These are phyloP conservation scores for Stenodema calcarata DNA, from an alignment of 2,888 invertebrate species.

Conservation along the genomic window DNA sequence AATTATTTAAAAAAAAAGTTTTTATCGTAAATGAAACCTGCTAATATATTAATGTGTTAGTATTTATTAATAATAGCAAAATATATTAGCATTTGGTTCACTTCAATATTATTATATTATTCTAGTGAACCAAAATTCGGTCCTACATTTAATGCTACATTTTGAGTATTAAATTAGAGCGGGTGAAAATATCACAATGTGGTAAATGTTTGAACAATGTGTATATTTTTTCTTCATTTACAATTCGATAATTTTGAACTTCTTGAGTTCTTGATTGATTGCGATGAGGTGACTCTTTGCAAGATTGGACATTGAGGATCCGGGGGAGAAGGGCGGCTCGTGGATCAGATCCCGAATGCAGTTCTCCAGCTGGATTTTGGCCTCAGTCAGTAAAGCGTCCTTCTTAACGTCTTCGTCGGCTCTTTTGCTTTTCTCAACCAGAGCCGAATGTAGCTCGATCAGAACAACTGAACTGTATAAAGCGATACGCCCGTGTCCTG, in stretches of 20 bases:
- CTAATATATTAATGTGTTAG: no score
- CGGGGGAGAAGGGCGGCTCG: conserved; percentile 62
- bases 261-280: conserved; percentile 49
- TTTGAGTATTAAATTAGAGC: no score
- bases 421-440: conserved; percentile 58
- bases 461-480: conserved; percentile 80
- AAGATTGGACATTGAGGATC: conserved; percentile 55
- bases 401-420: conserved; percentile 17
- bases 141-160: no score
- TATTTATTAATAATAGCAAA: no score
- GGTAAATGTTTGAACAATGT: no score
- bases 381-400: conserved; percentile 38
- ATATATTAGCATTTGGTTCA: no score
- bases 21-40: no score
- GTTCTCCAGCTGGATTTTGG: conserved; percentile 34
- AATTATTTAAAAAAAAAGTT: no score
- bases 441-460: conserved; percentile 68
- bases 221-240: background rate
- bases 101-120: no score
- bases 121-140: no score
- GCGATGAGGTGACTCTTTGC: conserved; percentile 59
- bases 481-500: conserved; percentile 64
- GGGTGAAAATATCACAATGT: no score
- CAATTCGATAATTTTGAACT: conserved; percentile 49
- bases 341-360: conserved; percentile 56